A percentile compares a stretch with the other conserved stretches of the same genome.
phyloP scores from a whole-genome alignment of 2,888 invertebrate species.

The Eubasilissa splendida region DNA sequence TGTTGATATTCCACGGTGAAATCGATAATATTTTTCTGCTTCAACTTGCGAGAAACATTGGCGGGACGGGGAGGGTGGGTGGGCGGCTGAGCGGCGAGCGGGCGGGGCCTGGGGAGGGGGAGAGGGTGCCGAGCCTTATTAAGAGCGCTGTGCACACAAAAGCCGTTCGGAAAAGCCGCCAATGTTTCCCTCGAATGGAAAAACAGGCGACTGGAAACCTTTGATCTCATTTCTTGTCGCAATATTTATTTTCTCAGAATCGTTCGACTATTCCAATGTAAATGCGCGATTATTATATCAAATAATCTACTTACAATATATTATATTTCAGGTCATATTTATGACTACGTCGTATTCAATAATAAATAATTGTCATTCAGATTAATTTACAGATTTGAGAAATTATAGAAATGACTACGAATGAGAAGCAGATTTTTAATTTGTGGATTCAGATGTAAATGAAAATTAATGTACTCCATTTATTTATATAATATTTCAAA shows the following conservation, averaged over 20 bases:
- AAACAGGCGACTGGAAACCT: conserved; percentile 24
- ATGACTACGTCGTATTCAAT: no score
- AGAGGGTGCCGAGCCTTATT: conserved; percentile 1
- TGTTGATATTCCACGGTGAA: no score
- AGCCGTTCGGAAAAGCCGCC: not conserved
- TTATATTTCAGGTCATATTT: no score
- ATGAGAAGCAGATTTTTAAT: no score
- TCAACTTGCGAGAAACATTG: not conserved
- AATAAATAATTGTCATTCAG: no score
- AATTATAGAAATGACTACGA: no score
- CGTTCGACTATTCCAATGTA: not conserved
- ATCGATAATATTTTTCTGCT: not conserved
- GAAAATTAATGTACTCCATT: no score
- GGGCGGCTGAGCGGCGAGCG: not conserved
- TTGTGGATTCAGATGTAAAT: no score
- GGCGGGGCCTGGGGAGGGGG: not conserved
- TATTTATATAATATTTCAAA: no score
- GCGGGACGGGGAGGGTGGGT: not conserved
- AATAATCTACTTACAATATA: no score
- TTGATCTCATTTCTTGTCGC: conserved; percentile 35
- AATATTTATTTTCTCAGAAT: conserved; percentile 24
- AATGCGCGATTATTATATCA: not conserved
- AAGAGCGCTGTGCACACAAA: not conserved
- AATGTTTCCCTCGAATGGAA: conserved; percentile 23
- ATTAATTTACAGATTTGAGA: no score